Base-by-base conservation (phyloP, 2,113 vertebrate genomes). In the Arothron firmamentum region DNA sequence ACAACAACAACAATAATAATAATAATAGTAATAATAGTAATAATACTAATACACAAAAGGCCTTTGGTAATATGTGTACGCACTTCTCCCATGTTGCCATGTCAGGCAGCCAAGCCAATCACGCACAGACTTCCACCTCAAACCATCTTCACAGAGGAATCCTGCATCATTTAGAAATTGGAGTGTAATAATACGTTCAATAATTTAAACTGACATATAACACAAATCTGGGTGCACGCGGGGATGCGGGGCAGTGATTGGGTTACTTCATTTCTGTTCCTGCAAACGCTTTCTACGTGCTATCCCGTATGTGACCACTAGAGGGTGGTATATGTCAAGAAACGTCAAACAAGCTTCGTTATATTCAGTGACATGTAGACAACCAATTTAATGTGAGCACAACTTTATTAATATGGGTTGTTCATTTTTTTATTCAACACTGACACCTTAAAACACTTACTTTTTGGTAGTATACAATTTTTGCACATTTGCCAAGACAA, bases 1-100 rank as follows among this genome's bases (percentile, higher is more conserved):
- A 34, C 5, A 25, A 34, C 6, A 34, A 10, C 6, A 9, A 34
- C 6, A 9, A 9, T 34, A 10, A 9, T 34, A 9, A 34, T 34
- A 34, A 34, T 34, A 34, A 34, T 25, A 25, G 5, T 28, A 38
- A 9, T 38, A 28, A 38, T 38, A 38, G 8, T 38, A 11, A 38
- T 38, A 11, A 11, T 38, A 12, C 2, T 34, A 11, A 38, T 38
- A 38, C 10, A 38, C 6, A 66, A 28, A 67, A 70, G 62, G 84
- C 80, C 72, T 86, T 83, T 59, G 2, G 46, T 52, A 75, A 83
- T 41, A 85, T 87, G 56, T 88, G 86, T 86, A 87, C 58, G 34
- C 60, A 60, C 16, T 57, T 81, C 7, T 63, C 63, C 20, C 56
- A 51, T 13, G 7, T 65, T 64, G 31, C 52, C 54, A 62, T 45